Evolutionary conservation across 2,797 vertebrate genomes (phyloP).

Genomic region (Hylomyscus alleni): DNA sequence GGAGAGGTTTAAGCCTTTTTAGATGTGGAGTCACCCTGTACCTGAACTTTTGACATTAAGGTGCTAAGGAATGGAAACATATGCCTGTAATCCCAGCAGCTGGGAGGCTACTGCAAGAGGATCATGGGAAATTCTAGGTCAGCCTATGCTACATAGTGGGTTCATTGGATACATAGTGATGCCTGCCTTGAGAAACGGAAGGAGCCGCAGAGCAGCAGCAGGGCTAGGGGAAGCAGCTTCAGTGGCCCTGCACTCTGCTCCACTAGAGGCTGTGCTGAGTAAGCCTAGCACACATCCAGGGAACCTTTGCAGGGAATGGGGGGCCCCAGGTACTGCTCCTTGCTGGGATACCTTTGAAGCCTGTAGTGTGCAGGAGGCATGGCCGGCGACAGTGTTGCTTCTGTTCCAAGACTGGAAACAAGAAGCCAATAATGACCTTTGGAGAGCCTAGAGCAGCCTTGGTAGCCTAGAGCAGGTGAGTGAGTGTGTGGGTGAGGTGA

Average conservation of each 20-base stretch:
- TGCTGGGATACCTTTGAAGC: background rate
- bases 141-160: background rate
- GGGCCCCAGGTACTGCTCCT: constrained; percentile 85
- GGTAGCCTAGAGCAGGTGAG: background rate
- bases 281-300: background rate
- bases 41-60: background rate
- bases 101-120: background rate
- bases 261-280: background rate
- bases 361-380: background rate
- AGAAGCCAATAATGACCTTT: constrained; percentile 2
- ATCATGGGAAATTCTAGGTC: background rate
- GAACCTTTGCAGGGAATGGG: background rate
- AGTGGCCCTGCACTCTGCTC: background rate
- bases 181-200: background rate
- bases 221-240: background rate
- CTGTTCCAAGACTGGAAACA: background rate
- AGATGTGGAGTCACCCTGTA: background rate
- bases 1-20: background rate
- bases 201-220: background rate
- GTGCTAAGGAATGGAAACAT: background rate
- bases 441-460: constrained; percentile 13
- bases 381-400: background rate
- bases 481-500: background rate
- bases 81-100: background rate
- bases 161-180: background rate